phyloP scores from a whole-genome alignment of 2,113 vertebrate genomes.

The Callorhinus ursinus region DNA sequence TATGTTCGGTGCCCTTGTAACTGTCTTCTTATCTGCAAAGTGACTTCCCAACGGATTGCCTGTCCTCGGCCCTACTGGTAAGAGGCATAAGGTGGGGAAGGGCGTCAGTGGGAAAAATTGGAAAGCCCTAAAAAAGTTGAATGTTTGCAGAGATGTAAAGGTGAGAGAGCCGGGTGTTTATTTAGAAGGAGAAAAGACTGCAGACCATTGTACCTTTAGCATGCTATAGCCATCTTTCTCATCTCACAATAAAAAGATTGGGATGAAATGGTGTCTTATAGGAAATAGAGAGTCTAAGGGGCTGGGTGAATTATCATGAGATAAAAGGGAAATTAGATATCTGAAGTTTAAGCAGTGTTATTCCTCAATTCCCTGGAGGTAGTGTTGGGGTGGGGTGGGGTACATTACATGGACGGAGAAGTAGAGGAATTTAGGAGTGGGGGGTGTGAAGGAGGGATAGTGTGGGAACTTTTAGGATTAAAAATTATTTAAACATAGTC shows the following conservation, averaged over 20 bases:
- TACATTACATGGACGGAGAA: not conserved
- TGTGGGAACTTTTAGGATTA: not conserved
- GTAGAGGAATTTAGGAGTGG: not conserved
- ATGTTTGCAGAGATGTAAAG: not conserved
- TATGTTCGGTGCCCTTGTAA: conserved; percentile 95
- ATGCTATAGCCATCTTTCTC: not conserved
- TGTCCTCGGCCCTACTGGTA: conserved; percentile 94
- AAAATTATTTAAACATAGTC: not conserved
- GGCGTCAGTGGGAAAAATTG: not conserved
- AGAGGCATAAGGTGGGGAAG: conserved; percentile 64
- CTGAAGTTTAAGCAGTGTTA: not conserved
- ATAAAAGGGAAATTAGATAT: not conserved
- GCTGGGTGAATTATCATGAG: not conserved
- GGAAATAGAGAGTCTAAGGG: not conserved
- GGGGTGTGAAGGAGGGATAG: not conserved
- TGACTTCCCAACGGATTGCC: conserved; percentile 94
- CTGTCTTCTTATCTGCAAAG: conserved; percentile 95
- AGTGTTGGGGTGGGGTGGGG: not conserved
- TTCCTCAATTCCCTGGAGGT: not conserved
- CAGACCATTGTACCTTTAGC: not conserved
- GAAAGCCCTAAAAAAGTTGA: not conserved
- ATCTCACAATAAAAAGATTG: not conserved
- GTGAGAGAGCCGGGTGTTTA: not conserved
- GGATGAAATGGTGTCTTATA: not conserved
- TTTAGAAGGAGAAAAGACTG: not conserved